These are phyloP conservation scores for Gastracanthus pulcherrimus DNA, from an alignment of 2,888 invertebrate genomes.

Conservation along the genomic window DNA sequence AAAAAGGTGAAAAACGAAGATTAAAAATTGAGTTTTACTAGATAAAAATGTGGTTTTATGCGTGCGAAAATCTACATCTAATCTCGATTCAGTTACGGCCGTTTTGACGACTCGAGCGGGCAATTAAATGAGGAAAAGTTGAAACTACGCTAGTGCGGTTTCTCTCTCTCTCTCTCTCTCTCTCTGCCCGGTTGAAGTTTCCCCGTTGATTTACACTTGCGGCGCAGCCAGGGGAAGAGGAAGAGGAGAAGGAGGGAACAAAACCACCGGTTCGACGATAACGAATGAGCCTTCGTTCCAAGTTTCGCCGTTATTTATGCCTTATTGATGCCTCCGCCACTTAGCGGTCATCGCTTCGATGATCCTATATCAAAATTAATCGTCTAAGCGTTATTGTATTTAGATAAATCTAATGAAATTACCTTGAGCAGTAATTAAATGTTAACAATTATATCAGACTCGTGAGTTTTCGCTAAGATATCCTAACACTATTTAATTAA, in stretches of 20 bases:
- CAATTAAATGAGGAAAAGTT: constrained; percentile 27
- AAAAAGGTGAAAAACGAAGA: too few species aligned
- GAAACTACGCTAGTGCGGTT: neutral
- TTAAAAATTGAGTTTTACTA: too few species aligned
- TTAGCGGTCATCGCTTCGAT: neutral
- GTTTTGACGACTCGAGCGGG: neutral
- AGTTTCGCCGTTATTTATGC: constrained; percentile 52
- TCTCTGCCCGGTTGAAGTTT: constrained; percentile 16
- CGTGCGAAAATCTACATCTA: neutral
- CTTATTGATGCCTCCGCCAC: constrained; percentile 13
- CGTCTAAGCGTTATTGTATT: too few species aligned
- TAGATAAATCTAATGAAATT: too few species aligned
- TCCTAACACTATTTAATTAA: too few species aligned
- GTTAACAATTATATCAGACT: too few species aligned
- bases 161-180: constrained; percentile 14
- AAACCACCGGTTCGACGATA: constrained; percentile 43
- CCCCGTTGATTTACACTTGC: constrained; percentile 46
- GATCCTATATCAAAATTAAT: constrained; percentile 10
- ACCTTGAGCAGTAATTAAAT: too few species aligned
- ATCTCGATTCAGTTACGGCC: neutral
- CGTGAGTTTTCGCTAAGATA: too few species aligned
- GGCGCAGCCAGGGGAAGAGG: neutral
- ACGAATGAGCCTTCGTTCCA: constrained; percentile 38
- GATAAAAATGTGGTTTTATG: too few species aligned
- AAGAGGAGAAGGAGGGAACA: too few species aligned